Percentiles rank a stretch among this genome's conserved stretches.
Conservation (phyloP, 1,140 invertebrate species). For the Lethocerus indicus region DNA sequence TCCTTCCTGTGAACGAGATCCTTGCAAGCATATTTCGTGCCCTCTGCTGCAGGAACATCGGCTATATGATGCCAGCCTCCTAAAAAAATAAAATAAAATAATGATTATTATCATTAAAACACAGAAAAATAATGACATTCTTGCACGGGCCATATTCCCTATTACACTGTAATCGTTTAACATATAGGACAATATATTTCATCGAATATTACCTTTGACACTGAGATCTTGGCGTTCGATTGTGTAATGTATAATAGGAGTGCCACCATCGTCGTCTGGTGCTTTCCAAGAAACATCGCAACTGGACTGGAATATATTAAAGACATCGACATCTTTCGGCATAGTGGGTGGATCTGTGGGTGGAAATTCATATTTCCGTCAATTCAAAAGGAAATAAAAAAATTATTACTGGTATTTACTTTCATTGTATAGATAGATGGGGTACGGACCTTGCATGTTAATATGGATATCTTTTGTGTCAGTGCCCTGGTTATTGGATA, state of each 20-base stretch:
- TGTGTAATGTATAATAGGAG: constrained; percentile 77
- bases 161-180: too few relatives aligned
- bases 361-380: constrained; percentile 8
- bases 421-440: not conserved
- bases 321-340: constrained; percentile 78
- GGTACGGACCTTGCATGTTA: constrained; percentile 54
- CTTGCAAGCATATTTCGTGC: constrained; percentile 63
- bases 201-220: constrained; percentile 41
- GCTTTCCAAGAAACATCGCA: constrained; percentile 85
- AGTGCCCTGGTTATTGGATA: constrained; percentile 75
- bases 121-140: too few relatives aligned
- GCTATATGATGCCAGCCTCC: constrained; percentile 74
- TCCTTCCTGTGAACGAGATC: constrained; percentile 74
- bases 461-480: constrained; percentile 66
- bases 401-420: not conserved
- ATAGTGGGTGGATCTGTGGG: constrained; percentile 61
- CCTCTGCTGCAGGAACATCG: constrained; percentile 40
- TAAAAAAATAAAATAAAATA: constrained; percentile 19
- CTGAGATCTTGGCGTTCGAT: constrained; percentile 88
- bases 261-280: constrained; percentile 84
- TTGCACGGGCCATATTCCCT: too few relatives aligned
- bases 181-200: too few relatives aligned
- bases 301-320: constrained; percentile 79
- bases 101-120: too few relatives aligned
- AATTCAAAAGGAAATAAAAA: not conserved